phyloP scores from a whole-genome alignment of 1,140 invertebrate species.

The Bombyx mori region ASM3026992v2 NC_085121.1:4171001-4171500 shows the following conservation, averaged over 20 bases:
- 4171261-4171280: slow-evolving; percentile 47
- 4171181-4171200: slow-evolving; percentile 50
- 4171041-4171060: too few species aligned
- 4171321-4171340: slow-evolving; percentile 92
- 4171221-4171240: slow-evolving; percentile 35
- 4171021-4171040: slow-evolving; percentile 18
- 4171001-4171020: slow-evolving; percentile 18
- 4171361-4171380: slow-evolving; percentile 79
- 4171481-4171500: slow-evolving; percentile 38
- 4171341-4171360: slow-evolving; percentile 89
- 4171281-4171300: slow-evolving; percentile 66
- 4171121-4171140: slow-evolving; percentile 51
- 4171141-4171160: slow-evolving; percentile 47
- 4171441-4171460: slow-evolving; percentile 40
- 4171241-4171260: slow-evolving; percentile 35
- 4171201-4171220: slow-evolving; percentile 38
- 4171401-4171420: slow-evolving; percentile 72
- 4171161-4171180: slow-evolving; percentile 56
- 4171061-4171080: slow-evolving; percentile 34
- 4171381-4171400: slow-evolving; percentile 65
- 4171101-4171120: slow-evolving; percentile 60
- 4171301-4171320: slow-evolving; percentile 97
- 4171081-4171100: slow-evolving; percentile 51
- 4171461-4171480: slow-evolving; percentile 59
- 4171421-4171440: slow-evolving; percentile 61